Percentiles rank a stretch among this genome's conserved stretches.
Evolutionary conservation across 92 coral and sea anemone species (phyloP).

Genomic region (Umimayanthus kanabou): DNA sequence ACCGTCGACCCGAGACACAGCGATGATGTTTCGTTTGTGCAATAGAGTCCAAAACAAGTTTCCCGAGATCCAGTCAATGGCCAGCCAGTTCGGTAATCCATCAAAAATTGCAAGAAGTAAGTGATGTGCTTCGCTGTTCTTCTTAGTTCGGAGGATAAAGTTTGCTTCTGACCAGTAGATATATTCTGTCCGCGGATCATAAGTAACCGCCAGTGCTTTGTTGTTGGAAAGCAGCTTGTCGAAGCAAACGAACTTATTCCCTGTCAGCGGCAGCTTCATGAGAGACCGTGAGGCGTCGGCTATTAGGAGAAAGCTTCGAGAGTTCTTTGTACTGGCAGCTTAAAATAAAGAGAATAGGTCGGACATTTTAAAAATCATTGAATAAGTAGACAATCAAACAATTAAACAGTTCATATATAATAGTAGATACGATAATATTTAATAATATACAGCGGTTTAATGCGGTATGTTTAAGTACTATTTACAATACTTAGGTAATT

Average conservation of each 20-base stretch:
- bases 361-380: background rate
- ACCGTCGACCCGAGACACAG: slow-evolving; percentile 31
- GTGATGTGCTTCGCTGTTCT: background rate
- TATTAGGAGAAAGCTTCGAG: background rate
- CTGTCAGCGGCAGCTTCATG: background rate
- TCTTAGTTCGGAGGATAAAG: slow-evolving; percentile 5
- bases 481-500: too few relatives aligned
- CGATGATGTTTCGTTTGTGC: background rate
- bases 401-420: too few relatives aligned
- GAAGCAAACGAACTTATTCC: slow-evolving; percentile 1
- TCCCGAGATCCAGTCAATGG: slow-evolving; percentile 24
- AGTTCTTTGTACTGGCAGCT: background rate
- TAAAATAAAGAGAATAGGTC: background rate
- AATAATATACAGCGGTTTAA: too few relatives aligned
- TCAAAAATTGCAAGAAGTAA: background rate
- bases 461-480: too few relatives aligned
- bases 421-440: background rate
- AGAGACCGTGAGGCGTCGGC: slow-evolving; percentile 13
- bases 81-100: slow-evolving; percentile 15
- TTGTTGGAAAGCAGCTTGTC: slow-evolving; percentile 38
- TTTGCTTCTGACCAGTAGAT: slow-evolving; percentile 62
- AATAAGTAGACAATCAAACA: too few relatives aligned
- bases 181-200: slow-evolving; percentile 52
- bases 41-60: slow-evolving; percentile 23
- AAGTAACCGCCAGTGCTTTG: slow-evolving; percentile 42